Percentiles rank a stretch among this genome's conserved stretches.
Conservation (phyloP, 2,113 vertebrate species). For the Coptodon rendalli region DNA sequence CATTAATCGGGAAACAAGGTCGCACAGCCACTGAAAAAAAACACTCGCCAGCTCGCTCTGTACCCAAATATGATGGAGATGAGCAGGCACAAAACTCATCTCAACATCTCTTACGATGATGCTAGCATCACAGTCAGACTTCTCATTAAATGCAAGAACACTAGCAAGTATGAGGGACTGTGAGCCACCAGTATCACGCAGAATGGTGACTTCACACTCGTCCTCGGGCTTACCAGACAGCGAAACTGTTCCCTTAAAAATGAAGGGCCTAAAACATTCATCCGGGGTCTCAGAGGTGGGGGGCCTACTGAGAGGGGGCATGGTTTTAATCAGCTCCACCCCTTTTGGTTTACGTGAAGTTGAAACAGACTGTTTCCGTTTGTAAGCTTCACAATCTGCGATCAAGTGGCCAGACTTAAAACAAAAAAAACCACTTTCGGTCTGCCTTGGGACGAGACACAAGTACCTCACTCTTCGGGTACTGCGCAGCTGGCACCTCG, state of each 20-base stretch:
- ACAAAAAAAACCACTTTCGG: neutral
- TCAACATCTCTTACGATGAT: neutral
- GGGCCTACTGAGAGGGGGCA: neutral
- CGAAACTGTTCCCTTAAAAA: neutral
- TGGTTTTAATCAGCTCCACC: neutral
- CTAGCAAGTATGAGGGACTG: neutral
- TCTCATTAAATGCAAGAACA: neutral
- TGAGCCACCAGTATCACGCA: neutral
- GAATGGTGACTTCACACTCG: accelerated
- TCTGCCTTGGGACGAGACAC: neutral
- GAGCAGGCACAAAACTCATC: neutral
- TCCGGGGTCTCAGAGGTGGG: neutral
- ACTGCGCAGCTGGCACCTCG: neutral
- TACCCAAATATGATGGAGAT: neutral
- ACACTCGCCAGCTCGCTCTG: neutral
- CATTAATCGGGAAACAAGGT: accelerated
- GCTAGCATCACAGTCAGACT: neutral
- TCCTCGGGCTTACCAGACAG: accelerated
- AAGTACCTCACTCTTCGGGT: neutral
- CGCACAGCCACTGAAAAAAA: neutral
- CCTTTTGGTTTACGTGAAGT: neutral
- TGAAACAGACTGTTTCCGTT: neutral
- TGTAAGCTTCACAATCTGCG: neutral
- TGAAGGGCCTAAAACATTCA: accelerated
- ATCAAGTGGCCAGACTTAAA: neutral